These are phyloP conservation scores for Desmophyllum pertusum DNA, from an alignment of 92 coral and sea anemone species.

Conservation along the genomic window DNA sequence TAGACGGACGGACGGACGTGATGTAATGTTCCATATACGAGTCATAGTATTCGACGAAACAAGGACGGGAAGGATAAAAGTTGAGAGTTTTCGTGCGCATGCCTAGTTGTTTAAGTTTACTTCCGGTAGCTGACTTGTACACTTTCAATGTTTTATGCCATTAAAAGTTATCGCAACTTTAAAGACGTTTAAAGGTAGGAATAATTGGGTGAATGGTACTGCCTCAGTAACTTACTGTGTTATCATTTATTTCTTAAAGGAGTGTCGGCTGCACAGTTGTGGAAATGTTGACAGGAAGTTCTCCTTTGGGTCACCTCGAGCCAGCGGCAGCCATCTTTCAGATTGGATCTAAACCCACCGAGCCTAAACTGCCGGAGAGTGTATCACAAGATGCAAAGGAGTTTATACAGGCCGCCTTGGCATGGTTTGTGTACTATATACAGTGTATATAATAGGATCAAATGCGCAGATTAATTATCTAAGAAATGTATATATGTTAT, in stretches of 20 bases:
- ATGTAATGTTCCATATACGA: no score
- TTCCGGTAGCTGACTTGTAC: no score
- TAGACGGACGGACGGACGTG: no score
- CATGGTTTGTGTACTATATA: slow-evolving; percentile 8
- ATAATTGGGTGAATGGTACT: no score
- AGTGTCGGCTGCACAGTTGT: slow-evolving; percentile 28
- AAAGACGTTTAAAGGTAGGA: no score
- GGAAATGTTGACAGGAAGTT: slow-evolving; percentile 10
- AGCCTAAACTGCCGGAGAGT: background rate
- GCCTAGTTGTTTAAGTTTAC: no score
- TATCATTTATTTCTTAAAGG: background rate
- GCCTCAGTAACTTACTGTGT: background rate
- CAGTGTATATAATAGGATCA: background rate
- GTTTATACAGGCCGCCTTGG: background rate
- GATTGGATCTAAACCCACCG: background rate
- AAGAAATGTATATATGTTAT: background rate
- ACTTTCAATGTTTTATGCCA: no score
- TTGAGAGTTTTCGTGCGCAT: no score
- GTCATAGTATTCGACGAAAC: no score
- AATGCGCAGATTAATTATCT: background rate
- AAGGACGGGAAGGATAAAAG: no score
- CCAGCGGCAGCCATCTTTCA: slow-evolving; percentile 17
- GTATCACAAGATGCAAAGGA: background rate
- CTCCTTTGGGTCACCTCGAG: background rate
- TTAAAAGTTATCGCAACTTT: no score